These are phyloP conservation scores for Sapajus apella DNA, from an alignment of 2,113 vertebrate species.

Conservation along the genomic window DNA sequence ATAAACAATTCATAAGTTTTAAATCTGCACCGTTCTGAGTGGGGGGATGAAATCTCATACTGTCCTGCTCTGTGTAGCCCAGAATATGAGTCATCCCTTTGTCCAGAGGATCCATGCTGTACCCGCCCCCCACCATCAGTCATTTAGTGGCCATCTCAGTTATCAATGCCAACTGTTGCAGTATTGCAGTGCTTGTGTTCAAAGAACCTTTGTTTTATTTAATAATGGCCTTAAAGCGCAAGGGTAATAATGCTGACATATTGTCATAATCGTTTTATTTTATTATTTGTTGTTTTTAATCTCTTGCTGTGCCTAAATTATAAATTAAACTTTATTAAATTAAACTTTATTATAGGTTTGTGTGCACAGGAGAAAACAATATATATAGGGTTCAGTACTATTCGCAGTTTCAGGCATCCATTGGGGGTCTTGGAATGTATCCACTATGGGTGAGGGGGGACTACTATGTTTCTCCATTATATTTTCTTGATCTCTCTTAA, in stretches of 20 bases:
- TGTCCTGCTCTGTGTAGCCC: not conserved
- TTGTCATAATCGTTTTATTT: not conserved
- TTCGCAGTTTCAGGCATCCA: not conserved
- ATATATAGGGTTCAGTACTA: not conserved
- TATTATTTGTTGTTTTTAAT: not conserved
- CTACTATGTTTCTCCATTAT: not conserved
- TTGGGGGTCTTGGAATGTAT: not conserved
- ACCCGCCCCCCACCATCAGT: not conserved
- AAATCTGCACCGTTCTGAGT: not conserved
- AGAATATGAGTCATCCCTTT: not conserved
- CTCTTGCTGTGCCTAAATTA: not conserved
- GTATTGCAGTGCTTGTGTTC: not conserved
- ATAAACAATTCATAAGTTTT: not conserved
- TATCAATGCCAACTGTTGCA: not conserved
- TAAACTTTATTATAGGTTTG: not conserved
- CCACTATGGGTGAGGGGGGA: not conserved
- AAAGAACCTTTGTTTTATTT: not conserved
- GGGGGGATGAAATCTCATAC: not conserved
- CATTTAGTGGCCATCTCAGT: not conserved
- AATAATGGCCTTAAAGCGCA: not conserved
- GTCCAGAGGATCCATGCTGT: fast-evolving
- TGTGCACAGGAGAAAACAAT: not conserved
- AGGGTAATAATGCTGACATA: not conserved
- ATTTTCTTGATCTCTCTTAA: not conserved
- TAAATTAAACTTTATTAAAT: too few species aligned